Conservation (phyloP, 2,888 invertebrate genomes). For the Deilephila porcellus region DNA sequence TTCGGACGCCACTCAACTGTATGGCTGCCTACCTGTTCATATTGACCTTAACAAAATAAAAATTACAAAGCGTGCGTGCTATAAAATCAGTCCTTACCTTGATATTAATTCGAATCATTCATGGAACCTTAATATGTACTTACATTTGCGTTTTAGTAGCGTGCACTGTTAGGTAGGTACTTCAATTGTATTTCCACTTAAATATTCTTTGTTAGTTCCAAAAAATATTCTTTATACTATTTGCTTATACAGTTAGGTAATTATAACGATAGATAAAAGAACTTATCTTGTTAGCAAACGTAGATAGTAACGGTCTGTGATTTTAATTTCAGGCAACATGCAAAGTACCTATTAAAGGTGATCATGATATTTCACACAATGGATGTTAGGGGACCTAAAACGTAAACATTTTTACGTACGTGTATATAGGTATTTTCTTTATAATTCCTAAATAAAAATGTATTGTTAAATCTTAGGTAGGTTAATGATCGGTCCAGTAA, state of each 20-base stretch:
- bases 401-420: no score
- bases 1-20: slow-evolving; percentile 40
- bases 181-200: slow-evolving; percentile 5
- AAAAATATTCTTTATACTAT: background rate
- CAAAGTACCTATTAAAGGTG: no score
- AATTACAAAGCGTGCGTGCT: slow-evolving; percentile 40
- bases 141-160: slow-evolving; percentile 19
- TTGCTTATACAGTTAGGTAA: background rate
- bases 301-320: background rate
- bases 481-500: background rate
- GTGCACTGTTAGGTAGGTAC: background rate
- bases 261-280: no score
- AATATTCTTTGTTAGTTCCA: background rate
- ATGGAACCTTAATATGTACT: slow-evolving; percentile 10
- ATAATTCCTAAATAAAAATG: no score
- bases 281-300: background rate
- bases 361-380: no score
- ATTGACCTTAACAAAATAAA: slow-evolving; percentile 41
- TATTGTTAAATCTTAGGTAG: background rate
- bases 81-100: slow-evolving; percentile 41
- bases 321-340: no score
- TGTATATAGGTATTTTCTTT: no score
- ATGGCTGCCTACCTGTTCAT: slow-evolving; percentile 33
- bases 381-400: no score
- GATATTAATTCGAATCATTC: slow-evolving; percentile 44